Base-by-base conservation (phyloP, 2,113 vertebrate species). In the Nipponia nippon region DNA sequence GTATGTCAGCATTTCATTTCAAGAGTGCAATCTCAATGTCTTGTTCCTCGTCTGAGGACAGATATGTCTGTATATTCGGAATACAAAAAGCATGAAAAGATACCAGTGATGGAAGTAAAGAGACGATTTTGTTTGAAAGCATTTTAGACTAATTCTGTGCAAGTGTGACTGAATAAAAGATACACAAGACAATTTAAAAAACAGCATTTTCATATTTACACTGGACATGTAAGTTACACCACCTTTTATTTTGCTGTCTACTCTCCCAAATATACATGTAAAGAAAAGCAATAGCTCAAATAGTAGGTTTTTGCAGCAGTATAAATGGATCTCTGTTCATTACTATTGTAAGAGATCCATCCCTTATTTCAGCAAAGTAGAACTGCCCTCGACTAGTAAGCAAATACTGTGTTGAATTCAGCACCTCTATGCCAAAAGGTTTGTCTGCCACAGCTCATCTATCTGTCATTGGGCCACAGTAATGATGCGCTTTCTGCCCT, bases 381-480 rank as follows among this genome's bases (percentile, higher is more conserved):
- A 87, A 71, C 10, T 56, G 52, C 21, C 19, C 32, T 89, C 87
- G 69, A 82, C 69, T 63, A 91, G 69, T 75, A 94, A 89, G 56
- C 23, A 93, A 95, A 94, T 93, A 95, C 6, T 87, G 81, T 87
- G 52, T 63, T 82, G 73, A 89, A 95, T 85, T 89, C 85, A 87
- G 30, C 69, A 94, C 50, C 42, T 82, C 42, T 94, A 29, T 59
- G 75, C 83, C 50, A 66, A 70, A 94, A 42, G 7, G 25, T 69
- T 95, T 97, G 49, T 89, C 86, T 92, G 34, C 26, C 65, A 42
- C 73, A 94, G 84, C 55, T 93, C 95, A 87, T 93, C 71, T 82
- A 34, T 88, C 49, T 95, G 83, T 94, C 86, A 92, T 5, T 56
- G 25, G 13, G 38, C 9, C 4, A 26, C 36, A 47, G n/a, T 42